These are phyloP conservation scores for Ceuthmochares aereus DNA, from an alignment of 2,113 vertebrate species.

Conservation along the genomic window DNA sequence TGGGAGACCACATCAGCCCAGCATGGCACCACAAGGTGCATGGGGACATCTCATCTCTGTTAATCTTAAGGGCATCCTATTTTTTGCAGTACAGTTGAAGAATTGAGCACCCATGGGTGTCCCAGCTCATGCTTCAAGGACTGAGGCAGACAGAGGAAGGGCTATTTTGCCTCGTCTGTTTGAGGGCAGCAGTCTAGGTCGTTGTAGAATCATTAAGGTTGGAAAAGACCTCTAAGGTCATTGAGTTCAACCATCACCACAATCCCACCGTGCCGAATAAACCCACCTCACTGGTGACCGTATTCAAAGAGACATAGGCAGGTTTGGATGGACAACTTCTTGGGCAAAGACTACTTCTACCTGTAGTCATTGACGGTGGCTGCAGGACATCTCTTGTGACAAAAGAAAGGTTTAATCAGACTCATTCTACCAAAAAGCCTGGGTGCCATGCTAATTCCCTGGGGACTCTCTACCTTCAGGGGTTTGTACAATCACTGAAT, in stretches of 20 bases:
- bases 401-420: not conserved
- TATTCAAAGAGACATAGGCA: not conserved
- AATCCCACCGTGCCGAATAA: too few species aligned
- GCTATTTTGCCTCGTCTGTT: not conserved
- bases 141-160: not conserved
- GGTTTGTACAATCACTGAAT: not conserved
- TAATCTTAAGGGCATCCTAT: not conserved
- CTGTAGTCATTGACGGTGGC: not conserved
- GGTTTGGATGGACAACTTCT: not conserved
- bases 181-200: not conserved
- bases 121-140: not conserved
- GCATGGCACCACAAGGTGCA: not conserved
- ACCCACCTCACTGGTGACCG: not conserved
- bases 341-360: accelerated
- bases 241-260: too few species aligned
- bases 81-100: not conserved
- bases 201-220: not conserved
- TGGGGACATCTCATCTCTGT: not conserved
- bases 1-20: not conserved
- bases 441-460: not conserved
- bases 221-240: too few species aligned
- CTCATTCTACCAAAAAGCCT: not conserved
- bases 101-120: not conserved
- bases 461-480: not conserved
- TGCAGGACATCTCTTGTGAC: not conserved